Evolutionary conservation across 2,113 vertebrate genomes (phyloP), one percentile per base, ranked within the genome.

Genomic region (Ophthalmolycus amberensis): DNA sequence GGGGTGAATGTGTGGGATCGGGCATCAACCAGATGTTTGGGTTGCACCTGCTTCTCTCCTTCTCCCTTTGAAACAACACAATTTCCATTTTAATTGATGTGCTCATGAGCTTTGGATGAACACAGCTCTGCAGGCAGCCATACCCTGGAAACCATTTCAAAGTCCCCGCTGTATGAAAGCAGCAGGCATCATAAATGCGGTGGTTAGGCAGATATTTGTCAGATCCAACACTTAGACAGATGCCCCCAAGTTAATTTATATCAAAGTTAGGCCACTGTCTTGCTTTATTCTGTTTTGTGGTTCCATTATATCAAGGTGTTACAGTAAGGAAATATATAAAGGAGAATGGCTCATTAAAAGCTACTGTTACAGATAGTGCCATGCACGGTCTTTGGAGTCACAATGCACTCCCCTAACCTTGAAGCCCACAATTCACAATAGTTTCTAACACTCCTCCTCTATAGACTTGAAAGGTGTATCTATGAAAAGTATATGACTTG

Each of bases 71-170:
- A 44, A 29, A 84, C 86, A 82, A 80, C 76, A 80, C 76, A 69
- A 90, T 92, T 92, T 93, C 82, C 86, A 90, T 91, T 94, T 90
- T 90, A 91, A 93, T 92, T 86, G 84, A 90, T 82, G 77, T 85
- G 79, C 88, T 75, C 84, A 71, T 84, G 84, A 85, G 88, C 71
- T 90, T 83, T 88, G 84, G 77, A 79, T 89, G 86, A 90, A 85
- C 83, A 75, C 70, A 74, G 79, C 82, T 87, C 80, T 79, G 82
- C 73, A 84, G 76, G 44, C 46, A 8, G 14, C 62, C 48, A 78
- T 82, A 77, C 63, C 60, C 84, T 90, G 87, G 83, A 85, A 89
- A 78, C 68, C 60, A 77, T 83, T 89, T 83, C 80, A 88, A 91
- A 92, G 79, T 56, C 76, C 74, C 81, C 56, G 62, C 58, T 5